Evolutionary conservation across 1,140 invertebrate species (phyloP), one percentile per base, ranked within the genome.

Genomic region (Dufourea novaeangliae): DNA sequence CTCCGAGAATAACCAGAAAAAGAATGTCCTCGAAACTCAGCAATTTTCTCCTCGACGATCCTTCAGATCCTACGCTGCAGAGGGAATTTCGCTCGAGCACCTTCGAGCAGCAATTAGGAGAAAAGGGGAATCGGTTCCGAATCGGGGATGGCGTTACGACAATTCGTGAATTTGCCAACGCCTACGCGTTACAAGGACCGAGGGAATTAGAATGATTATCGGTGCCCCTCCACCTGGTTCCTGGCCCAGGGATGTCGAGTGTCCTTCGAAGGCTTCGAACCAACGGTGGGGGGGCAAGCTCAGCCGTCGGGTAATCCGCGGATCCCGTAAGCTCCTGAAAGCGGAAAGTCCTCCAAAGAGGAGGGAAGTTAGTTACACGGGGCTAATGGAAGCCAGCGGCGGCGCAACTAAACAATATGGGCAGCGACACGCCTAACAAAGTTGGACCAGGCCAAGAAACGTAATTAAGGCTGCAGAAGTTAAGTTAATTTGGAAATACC

Each of bases 401-500:
- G 67, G 67, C 57, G 7, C 44, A 17, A 57, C 56, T 63, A 71
- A 70, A 77, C 75, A 77, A 71, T 77, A 77, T 62, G 67, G 75
- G 34, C 66, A 70, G 57, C 57, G 75, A 77, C 75, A 77, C 75
- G 57, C 57, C 63, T 63, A 77, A 57, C 71, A 77, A 77, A 68
- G 71, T 77, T 14, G 41, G 74, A 25, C 56, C 56, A 32, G 56
- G 68, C 44, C 75, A 71, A 77, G 75, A 77, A 77, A 77, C 75
- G 75, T 77, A 71, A 77, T 77, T 77, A 77, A 77, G 67, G 75
- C 20, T 69, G 22, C 68, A 63, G 68, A 77, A 77, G 67, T 71
- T 63, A 70, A 77, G 75, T 77, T 77, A 62, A 77, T 77, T 77
- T 70, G 67, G 75, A 76, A 76, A 76, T 76, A 69, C 73, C 73